phyloP scores from a whole-genome alignment of 2,113 vertebrate species.

The Sporophila hypoxantha region DNA sequence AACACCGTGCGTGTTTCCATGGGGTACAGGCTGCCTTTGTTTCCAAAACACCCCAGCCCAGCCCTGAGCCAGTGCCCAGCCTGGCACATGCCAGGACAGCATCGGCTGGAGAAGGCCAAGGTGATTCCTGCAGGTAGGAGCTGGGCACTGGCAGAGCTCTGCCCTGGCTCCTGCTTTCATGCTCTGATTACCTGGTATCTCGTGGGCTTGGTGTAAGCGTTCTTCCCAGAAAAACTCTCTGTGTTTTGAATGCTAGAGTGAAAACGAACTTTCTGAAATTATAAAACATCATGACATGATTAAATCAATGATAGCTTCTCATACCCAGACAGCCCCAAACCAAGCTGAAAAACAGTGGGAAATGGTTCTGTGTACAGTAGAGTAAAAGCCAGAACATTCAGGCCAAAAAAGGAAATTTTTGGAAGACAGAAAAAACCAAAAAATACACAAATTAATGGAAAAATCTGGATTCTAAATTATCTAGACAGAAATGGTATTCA shows the following conservation, averaged over 20 bases:
- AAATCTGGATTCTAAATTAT: background rate
- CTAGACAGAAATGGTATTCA: background rate
- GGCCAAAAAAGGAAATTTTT: background rate
- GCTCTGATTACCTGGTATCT: slow-evolving; percentile 84
- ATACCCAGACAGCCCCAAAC: background rate
- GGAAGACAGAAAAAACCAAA: background rate
- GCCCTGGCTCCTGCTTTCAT: background rate
- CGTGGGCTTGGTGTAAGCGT: slow-evolving; percentile 86
- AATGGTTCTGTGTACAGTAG: background rate
- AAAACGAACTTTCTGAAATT: slow-evolving; percentile 80
- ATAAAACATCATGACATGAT: slow-evolving; percentile 7
- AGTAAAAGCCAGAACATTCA: background rate
- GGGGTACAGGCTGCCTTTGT: background rate
- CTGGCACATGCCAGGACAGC: background rate
- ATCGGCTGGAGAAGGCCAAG: background rate
- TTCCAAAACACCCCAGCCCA: background rate
- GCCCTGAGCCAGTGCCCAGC: background rate
- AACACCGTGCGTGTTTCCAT: background rate
- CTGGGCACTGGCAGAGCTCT: background rate
- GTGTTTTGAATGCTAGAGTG: slow-evolving; percentile 73
- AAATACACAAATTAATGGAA: background rate
- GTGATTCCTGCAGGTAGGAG: background rate
- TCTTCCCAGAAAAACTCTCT: slow-evolving; percentile 80
- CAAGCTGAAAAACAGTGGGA: background rate
- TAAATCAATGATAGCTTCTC: background rate